These are phyloP conservation scores for Calonectris borealis DNA, from an alignment of 2,113 vertebrate species.

Conservation along the genomic window DNA sequence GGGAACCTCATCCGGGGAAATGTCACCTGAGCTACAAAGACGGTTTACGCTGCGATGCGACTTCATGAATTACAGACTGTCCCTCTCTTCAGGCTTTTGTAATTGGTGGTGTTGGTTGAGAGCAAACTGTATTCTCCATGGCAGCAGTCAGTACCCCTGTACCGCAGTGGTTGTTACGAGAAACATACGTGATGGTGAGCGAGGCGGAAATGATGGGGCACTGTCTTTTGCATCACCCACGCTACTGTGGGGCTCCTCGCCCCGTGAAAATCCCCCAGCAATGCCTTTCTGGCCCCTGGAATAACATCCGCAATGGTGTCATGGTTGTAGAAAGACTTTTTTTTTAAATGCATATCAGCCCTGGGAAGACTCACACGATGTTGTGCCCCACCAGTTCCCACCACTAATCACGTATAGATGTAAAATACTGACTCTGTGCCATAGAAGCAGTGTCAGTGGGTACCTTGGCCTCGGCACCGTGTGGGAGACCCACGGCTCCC, in stretches of 20 bases:
- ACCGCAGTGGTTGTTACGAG: accelerated
- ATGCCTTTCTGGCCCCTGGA: neutral
- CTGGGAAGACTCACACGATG: accelerated
- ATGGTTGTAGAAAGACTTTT: neutral
- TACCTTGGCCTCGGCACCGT: accelerated
- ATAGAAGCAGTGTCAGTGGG: neutral
- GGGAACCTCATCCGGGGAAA: neutral
- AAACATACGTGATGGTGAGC: accelerated
- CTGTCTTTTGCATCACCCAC: neutral
- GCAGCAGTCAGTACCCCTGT: neutral
- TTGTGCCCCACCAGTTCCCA: neutral
- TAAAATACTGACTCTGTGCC: neutral
- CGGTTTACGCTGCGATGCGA: accelerated
- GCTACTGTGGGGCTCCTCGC: neutral
- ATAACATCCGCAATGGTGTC: no score
- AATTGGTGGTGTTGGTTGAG: accelerated
- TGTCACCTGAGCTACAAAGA: neutral
- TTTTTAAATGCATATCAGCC: neutral
- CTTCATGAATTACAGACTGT: neutral
- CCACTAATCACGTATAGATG: accelerated
- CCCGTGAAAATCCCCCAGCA: accelerated
- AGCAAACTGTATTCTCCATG: accelerated
- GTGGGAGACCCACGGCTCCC: neutral
- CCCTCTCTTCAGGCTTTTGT: neutral
- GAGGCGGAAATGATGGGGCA: neutral